phyloP scores from a whole-genome alignment of 2,888 invertebrate genomes.

The Acrobasis consociella region DNA sequence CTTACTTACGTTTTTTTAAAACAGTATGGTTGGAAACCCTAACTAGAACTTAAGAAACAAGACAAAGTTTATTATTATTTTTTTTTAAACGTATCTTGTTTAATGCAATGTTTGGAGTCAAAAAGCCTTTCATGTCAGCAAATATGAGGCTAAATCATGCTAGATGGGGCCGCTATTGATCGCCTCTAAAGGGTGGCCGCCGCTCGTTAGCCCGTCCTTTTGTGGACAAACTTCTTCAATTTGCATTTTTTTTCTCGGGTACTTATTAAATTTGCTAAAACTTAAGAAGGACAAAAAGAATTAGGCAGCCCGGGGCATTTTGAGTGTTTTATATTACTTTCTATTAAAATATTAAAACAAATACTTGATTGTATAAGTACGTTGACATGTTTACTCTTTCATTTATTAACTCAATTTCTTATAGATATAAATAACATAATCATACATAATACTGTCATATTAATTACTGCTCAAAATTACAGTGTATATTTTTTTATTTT shows the following conservation, averaged over 20 bases:
- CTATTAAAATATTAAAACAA: too few relatives aligned
- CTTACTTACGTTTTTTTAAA: too few relatives aligned
- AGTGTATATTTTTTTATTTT: too few relatives aligned
- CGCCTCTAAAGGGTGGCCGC: slow-evolving; percentile 7
- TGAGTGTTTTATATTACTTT: slow-evolving; percentile 1
- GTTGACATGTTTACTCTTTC: too few relatives aligned
- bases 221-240: slow-evolving; percentile 23
- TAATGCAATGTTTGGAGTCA: background rate
- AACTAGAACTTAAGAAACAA: too few relatives aligned
- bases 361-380: too few relatives aligned
- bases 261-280: slow-evolving; percentile 22
- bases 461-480: too few relatives aligned
- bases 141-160: slow-evolving; percentile 19
- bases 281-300: slow-evolving; percentile 3
- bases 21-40: too few relatives aligned
- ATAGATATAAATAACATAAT: too few relatives aligned
- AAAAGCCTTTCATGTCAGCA: slow-evolving; percentile 16
- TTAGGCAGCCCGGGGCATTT: background rate
- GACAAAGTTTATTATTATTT: too few relatives aligned
- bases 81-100: slow-evolving; percentile 1
- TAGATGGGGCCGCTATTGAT: slow-evolving; percentile 20
- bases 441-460: too few relatives aligned
- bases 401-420: too few relatives aligned
- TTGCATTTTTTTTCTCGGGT: slow-evolving; percentile 22
- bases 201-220: slow-evolving; percentile 21